Percentiles rank a stretch among this genome's conserved stretches.
phyloP scores from a whole-genome alignment of 2,888 invertebrate species.

The Ophion ellenae region DNA sequence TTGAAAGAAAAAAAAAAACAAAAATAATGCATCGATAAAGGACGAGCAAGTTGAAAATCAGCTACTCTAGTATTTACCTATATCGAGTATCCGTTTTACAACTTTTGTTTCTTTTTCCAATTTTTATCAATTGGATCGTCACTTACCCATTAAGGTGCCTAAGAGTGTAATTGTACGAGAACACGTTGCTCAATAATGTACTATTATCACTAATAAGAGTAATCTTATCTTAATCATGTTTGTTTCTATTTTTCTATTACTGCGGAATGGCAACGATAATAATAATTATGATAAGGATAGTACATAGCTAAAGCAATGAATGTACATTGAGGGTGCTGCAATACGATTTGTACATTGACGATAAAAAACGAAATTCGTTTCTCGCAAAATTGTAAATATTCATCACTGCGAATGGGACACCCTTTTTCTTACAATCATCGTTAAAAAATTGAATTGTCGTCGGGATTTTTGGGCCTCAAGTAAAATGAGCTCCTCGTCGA shows the following conservation, averaged over 20 bases:
- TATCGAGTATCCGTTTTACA: not conserved
- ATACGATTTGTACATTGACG: not conserved
- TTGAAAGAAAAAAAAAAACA: too few relatives aligned
- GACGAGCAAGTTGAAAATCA: not conserved
- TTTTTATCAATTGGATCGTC: not conserved
- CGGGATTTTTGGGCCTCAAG: too few relatives aligned
- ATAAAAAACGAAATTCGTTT: not conserved
- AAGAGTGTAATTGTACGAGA: not conserved
- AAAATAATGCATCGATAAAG: not conserved
- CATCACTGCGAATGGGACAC: not conserved
- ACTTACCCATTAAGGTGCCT: not conserved
- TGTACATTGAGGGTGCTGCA: not conserved
- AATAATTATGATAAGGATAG: not conserved
- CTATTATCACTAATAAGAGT: not conserved
- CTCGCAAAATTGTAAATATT: not conserved
- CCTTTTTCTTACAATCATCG: not conserved
- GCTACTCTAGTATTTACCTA: not conserved
- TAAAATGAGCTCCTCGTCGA: too few relatives aligned
- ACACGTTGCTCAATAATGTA: not conserved
- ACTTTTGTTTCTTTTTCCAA: not conserved
- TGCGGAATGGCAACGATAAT: not conserved
- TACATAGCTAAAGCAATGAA: not conserved
- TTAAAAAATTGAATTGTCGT: not conserved
- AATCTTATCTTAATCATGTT: too few relatives aligned
- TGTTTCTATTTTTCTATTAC: not conserved